Evolutionary conservation across 2,888 invertebrate species (phyloP), one percentile per base, ranked within the genome.

Genomic region (Saturnia pavonia): DNA sequence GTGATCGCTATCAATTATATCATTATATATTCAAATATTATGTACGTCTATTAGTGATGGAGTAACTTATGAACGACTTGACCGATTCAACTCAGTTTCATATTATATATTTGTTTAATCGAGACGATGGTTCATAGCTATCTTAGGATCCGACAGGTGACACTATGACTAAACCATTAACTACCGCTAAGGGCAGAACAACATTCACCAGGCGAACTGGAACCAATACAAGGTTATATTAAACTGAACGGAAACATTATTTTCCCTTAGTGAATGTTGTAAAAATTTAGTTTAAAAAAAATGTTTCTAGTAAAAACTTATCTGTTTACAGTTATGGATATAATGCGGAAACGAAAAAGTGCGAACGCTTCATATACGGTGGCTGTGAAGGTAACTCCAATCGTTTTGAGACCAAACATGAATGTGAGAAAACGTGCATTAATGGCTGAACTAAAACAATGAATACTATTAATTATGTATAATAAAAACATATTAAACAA

Each of bases 251-350:
- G 11, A 43, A 42, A n/a, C n/a, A n/a, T n/a, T n/a, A n/a, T n/a
- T n/a, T n/a, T n/a, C n/a, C n/a, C n/a, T 42, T 42, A 7, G 42
- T 9, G 8, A 42, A 7, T 42, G 6, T 1, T 43, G 48, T 51
- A 51, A n/a, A n/a, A 16, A 51, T 51, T 7, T 51, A 1, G 16
- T 22, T 8, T 51, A 45, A 14, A 45, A 16, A 48, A 19, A 1
- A 11, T 54, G 22, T 54, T 1, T 4, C 8, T 19, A 54, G 3
- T 8, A 22, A 54, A 34, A 27, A 14, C 12, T 34, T 63, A 4
- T 63, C 34, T 63, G 34, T 63, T 63, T 16, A 63, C 63, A 63
- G 63, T 34, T 63, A 63, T 8, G 63, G 34, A 12, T 63, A 63
- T 34, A 63, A 63, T 63, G 16, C 16, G 1, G 7, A 9, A 34